Evolutionary conservation across 1,140 invertebrate species (phyloP).

Genomic region (Eufriesea mexicana): DNA sequence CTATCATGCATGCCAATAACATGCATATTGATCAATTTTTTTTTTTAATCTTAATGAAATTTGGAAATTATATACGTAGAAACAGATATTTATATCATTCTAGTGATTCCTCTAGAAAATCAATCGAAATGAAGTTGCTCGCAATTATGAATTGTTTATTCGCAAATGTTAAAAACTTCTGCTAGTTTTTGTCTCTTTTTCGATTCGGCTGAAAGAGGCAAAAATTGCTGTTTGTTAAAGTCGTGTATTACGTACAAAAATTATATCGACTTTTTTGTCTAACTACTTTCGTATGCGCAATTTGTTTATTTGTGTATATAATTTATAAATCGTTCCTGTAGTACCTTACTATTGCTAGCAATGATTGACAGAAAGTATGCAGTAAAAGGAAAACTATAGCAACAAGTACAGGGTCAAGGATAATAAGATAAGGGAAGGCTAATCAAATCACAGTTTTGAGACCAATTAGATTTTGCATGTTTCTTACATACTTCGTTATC

Average conservation of each 20-base stretch:
- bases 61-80: neutral
- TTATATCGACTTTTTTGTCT: neutral
- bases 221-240: conserved; percentile 6
- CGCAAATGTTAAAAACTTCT: conserved; percentile 3
- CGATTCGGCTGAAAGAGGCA: neutral
- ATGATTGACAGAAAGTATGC: conserved; percentile 28
- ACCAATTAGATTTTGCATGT: conserved; percentile 37
- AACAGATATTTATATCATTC: neutral
- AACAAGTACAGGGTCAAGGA: conserved; percentile 56
- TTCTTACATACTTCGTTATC: conserved; percentile 28
- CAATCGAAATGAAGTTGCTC: neutral
- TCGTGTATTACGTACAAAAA: neutral
- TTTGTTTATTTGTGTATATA: conserved; percentile 43
- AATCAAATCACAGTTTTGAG: conserved; percentile 25
- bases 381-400: conserved; percentile 40
- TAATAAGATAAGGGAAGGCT: conserved; percentile 51
- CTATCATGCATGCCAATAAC: conserved; percentile 3
- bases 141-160: conserved; percentile 7
- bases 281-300: conserved; percentile 23
- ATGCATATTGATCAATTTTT: conserved; percentile 40
- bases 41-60: conserved; percentile 26
- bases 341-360: conserved; percentile 49
- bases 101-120: neutral
- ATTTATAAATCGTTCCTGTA: conserved; percentile 51
- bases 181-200: neutral